Evolutionary conservation across 2,888 invertebrate species (phyloP), one percentile per base, ranked within the genome.

Genomic region (Pammene fasciana): DNA sequence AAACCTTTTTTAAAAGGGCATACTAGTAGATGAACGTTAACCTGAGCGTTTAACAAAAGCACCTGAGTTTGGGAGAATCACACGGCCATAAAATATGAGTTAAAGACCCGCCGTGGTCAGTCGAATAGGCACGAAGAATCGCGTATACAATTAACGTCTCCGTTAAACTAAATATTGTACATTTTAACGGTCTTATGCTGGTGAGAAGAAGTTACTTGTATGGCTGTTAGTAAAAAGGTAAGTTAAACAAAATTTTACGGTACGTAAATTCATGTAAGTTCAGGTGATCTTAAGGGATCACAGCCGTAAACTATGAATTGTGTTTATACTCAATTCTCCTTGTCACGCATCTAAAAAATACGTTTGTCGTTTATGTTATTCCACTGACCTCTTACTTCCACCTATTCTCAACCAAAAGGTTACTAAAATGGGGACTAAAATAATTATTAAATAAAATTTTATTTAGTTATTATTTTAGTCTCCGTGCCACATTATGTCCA

Each of bases 71-170:
- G 75, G 75, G 77, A 75, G 81, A 87, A 65, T 87, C 87, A 85
- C 87, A 87, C 82, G 86, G 79, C 78, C 78, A 83, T 86, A 86
- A 84, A 83, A 77, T 82, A 80, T 77, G 74, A 78, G 75, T 79
- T 80, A 78, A 76, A 76, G 70, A 75, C 50, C 62, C 72, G 71
- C 73, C 73, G 72, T 65, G 70, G 70, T 65, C 70, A 70, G 54
- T 55, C 16, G 38, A 48, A 65, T 60, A 18, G 65, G 38, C 60
- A 38, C 46, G 54, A 55, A 70, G 59, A 48, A 59, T 50, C 50
- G 48, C 43, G 43, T 9, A 16, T 9, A 16, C 70, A 41, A 59
- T 65, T 65, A 65, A 59, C 55, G n/a, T 48, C 54, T 10, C n/a
- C 50, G 50, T 43, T 61, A 43, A 56, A 56, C 38, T 56, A 56